phyloP scores from a whole-genome alignment of 1,140 invertebrate genomes.

The Procambarus virginalis region DNA sequence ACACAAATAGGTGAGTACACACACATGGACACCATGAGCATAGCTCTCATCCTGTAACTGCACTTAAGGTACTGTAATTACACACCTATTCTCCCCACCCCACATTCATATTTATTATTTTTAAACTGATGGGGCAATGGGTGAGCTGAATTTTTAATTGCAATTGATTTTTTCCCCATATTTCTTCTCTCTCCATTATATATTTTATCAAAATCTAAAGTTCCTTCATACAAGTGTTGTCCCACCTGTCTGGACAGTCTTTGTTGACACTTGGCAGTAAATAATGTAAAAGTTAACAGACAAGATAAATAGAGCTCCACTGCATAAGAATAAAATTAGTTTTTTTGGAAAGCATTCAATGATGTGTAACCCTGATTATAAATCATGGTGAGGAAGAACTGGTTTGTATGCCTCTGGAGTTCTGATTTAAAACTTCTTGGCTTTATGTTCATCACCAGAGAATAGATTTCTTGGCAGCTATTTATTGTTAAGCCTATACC shows the following conservation, averaged over 20 bases:
- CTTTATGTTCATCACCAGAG: not conserved
- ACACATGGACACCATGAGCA: too few species aligned
- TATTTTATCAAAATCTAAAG: too few species aligned
- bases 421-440: not conserved
- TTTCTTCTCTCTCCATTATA: too few species aligned
- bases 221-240: too few species aligned
- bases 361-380: not conserved
- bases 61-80: too few species aligned
- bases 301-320: not conserved
- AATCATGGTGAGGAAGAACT: constrained; percentile 12
- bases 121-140: too few species aligned
- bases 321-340: not conserved
- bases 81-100: too few species aligned
- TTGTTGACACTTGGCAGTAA: too few species aligned
- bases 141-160: too few species aligned
- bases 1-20: too few species aligned
- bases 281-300: not conserved
- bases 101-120: too few species aligned
- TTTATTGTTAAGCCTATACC: constrained; percentile 25
- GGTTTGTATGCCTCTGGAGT: constrained; percentile 19
- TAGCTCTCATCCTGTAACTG: too few species aligned
- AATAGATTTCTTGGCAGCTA: constrained; percentile 39
- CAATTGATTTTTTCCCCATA: not conserved
- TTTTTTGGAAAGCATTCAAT: not conserved
- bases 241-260: not conserved